Evolutionary conservation across 2,113 vertebrate species (phyloP).

Genomic region (Osmerus mordax): DNA sequence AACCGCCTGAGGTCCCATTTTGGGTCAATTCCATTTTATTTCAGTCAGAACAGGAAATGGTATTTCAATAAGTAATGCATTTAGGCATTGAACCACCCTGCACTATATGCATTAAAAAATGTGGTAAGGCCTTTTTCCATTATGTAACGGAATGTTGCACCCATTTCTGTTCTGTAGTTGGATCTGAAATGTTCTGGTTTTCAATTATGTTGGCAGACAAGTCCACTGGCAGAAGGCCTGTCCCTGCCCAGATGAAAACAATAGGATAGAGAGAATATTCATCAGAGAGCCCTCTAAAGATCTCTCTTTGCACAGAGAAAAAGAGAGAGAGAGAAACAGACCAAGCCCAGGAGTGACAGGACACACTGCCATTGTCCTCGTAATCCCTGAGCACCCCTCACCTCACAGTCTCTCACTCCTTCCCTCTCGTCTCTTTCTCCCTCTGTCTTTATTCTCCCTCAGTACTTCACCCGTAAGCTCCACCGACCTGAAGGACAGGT

Average conservation of each 20-base stretch:
- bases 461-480: conserved; percentile 24
- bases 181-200: no score
- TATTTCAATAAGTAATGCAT: no score
- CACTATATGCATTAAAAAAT: no score
- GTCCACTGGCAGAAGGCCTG: not conserved
- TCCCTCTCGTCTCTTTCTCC: conserved; percentile 14
- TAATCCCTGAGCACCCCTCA: conserved; percentile 40
- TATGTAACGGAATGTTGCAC: no score
- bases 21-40: no score
- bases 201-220: not conserved
- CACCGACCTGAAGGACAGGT: conserved; percentile 55
- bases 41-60: no score
- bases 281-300: conserved; percentile 17
- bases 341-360: conserved; percentile 8
- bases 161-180: no score
- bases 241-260: not conserved
- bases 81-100: no score
- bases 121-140: no score
- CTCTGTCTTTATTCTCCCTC: no score
- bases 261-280: conserved; percentile 20
- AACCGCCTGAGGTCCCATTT: no score
- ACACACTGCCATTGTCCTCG: conserved; percentile 35
- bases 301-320: not conserved
- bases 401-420: conserved; percentile 22
- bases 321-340: not conserved